Base-by-base conservation (phyloP, 2,888 invertebrate species). In the Slavum lentiscoides region DNA sequence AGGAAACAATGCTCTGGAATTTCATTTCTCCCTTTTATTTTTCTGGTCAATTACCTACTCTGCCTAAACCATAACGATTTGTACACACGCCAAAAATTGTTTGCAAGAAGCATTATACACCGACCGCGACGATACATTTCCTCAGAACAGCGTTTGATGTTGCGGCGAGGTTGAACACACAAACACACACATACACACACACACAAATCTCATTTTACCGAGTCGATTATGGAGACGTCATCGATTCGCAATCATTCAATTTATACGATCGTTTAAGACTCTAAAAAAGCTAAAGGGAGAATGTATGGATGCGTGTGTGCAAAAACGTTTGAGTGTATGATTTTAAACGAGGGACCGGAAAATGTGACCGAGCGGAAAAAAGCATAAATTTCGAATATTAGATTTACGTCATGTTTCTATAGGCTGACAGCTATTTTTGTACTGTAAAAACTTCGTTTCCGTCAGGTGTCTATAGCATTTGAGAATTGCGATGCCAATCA, bases 1-100 rank as follows among this genome's bases (percentile, higher is more conserved):
- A n/a, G 19, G 19, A 66, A 66, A 66, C 19, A n/a, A 19, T 30
- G 39, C 66, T 4, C n/a, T 1, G 66, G n/a, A n/a, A n/a, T 19
- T 37, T 66, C 37, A 37, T 43, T 43, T 67, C 17, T 30, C 23
- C 17, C 17, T 55, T 69, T 55, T 2, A 55, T 69, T 69, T 69
- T 55, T 53, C 69, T 69, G 30, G 69, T 55, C 30, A 69, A 69
- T 69, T 69, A 69, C 69, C 11, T 43, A 43, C 6, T 55, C 30
- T 30, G 7, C 23, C 55, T 69, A 55, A 69, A 69, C 30, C 19
- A n/a, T 53, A 55, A 55, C 55, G 6, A 55, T 69, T 55, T 30
- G 55, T 11, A 30, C 53, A 30, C 11, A 53, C 55, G 69, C 53
- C 69, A 69, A 69, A 53, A 55, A 30, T 30, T 30, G 30, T 30